Evolutionary conservation across 1,140 invertebrate species (phyloP).

Genomic region (Sweltsa coloradensis): DNA sequence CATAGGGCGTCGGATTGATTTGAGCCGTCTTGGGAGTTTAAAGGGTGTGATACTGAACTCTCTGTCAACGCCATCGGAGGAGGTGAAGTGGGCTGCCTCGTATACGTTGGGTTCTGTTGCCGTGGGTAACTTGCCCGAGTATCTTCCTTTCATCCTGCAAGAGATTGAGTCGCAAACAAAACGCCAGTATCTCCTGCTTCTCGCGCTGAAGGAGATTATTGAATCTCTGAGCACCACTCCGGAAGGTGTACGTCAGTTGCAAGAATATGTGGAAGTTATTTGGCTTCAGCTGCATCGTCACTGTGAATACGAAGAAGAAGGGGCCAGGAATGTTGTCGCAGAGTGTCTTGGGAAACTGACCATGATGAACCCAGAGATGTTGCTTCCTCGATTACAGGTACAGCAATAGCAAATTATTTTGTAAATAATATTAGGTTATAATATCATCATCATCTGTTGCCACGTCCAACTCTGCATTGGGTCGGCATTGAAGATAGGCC

Average conservation of each 20-base stretch:
- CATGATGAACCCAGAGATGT: slow-evolving; percentile 76
- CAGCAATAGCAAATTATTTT: too few species aligned
- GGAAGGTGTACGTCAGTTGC: slow-evolving; percentile 60
- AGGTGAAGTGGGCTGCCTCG: slow-evolving; percentile 91
- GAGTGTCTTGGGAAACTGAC: slow-evolving; percentile 97
- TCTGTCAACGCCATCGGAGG: slow-evolving; percentile 69
- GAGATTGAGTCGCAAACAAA: slow-evolving; percentile 91
- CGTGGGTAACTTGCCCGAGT: slow-evolving; percentile 87
- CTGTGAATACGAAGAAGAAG: slow-evolving; percentile 92
- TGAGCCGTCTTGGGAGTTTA: slow-evolving; percentile 61
- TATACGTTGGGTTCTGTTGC: slow-evolving; percentile 91
- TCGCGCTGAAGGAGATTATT: slow-evolving; percentile 87
- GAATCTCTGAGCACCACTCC: slow-evolving; percentile 70
- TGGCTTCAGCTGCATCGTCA: slow-evolving; percentile 84
- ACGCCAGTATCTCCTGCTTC: slow-evolving; percentile 88
- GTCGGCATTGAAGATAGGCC: too few species aligned
- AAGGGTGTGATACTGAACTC: slow-evolving; percentile 64
- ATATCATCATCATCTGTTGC: too few species aligned
- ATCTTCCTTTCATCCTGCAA: slow-evolving; percentile 85
- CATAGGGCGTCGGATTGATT: slow-evolving; percentile 85
- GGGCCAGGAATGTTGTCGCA: slow-evolving; percentile 94
- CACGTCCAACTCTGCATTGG: too few species aligned
- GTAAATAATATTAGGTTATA: too few species aligned
- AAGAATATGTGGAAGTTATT: slow-evolving; percentile 79
- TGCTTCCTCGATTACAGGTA: slow-evolving; percentile 69